A percentile compares a stretch with the other conserved stretches of the same genome.
phyloP scores from a whole-genome alignment of 2,113 vertebrate genomes.

The Oophaga pumilio region DNA sequence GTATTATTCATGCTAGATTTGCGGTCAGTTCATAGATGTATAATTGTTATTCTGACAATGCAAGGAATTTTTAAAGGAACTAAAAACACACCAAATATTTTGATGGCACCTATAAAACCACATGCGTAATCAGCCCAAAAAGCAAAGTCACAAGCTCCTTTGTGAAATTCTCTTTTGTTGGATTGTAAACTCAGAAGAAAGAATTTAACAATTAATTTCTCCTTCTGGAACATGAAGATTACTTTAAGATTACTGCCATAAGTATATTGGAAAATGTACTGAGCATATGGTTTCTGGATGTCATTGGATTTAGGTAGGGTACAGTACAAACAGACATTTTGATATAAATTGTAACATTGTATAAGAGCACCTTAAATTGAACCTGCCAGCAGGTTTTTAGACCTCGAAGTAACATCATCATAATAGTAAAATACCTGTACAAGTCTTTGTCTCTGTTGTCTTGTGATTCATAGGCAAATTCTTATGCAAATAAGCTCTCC shows the following conservation, averaged over 20 bases:
- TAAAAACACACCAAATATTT: constrained; percentile 38
- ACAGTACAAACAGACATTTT: not conserved
- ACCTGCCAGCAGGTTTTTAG: too few relatives aligned
- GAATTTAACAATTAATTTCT: not conserved
- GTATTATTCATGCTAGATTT: constrained; percentile 18
- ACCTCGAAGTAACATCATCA: too few relatives aligned
- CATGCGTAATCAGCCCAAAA: constrained; percentile 11
- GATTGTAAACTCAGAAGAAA: not conserved
- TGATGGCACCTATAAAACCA: constrained; percentile 45
- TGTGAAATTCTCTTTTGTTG: constrained; percentile 51
- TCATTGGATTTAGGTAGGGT: not conserved
- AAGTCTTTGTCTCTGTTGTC: too few relatives aligned
- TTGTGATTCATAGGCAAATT: too few relatives aligned
- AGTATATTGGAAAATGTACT: not conserved
- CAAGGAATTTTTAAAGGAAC: constrained; percentile 35
- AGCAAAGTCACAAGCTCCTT: not conserved
- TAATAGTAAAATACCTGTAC: too few relatives aligned
- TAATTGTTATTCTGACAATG: constrained; percentile 41
- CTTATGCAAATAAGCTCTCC: too few relatives aligned
- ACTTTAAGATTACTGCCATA: not conserved
- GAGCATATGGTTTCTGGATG: not conserved
- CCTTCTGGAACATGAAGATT: not conserved
- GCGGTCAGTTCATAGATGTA: constrained; percentile 24
- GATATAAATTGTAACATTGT: not conserved
- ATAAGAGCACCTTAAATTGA: too few relatives aligned